A percentile compares a stretch with the other conserved stretches of the same genome.
phyloP scores from a whole-genome alignment of 1,140 invertebrate species.

The Nasonia giraulti region DNA sequence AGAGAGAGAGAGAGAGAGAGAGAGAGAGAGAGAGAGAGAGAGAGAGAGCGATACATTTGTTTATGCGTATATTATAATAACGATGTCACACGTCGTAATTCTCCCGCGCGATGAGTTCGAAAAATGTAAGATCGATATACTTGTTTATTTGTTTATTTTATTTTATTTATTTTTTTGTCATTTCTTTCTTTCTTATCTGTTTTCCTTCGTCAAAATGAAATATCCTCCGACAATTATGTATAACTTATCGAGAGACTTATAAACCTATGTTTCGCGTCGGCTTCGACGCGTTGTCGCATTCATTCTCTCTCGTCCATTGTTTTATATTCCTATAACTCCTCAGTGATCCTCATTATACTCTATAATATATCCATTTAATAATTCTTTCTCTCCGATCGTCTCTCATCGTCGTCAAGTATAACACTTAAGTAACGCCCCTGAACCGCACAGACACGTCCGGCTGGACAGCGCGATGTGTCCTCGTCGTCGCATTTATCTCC shows the following conservation, averaged over 20 bases:
- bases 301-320: conserved; percentile 11
- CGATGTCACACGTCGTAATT: conserved; percentile 22
- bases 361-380: conserved; percentile 1
- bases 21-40: conserved; percentile 35
- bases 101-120: conserved; percentile 37
- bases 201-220: conserved; percentile 35
- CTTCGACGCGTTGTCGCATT: conserved; percentile 17
- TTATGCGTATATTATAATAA: conserved; percentile 30
- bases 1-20: conserved; percentile 31
- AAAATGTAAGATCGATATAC: conserved; percentile 46
- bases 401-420: not conserved
- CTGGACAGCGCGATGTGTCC: not conserved
- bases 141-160: conserved; percentile 30
- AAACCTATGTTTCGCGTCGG: conserved; percentile 16
- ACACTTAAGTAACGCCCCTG: conserved; percentile 1
- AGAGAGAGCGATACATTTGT: conserved; percentile 11
- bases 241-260: conserved; percentile 41
- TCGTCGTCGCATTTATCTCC: not conserved
- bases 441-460: not conserved
- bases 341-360: not conserved
- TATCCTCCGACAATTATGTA: conserved; percentile 43
- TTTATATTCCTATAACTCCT: conserved; percentile 6
- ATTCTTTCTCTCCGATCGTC: not conserved
- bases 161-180: not conserved
- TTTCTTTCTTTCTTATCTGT: not conserved